phyloP scores from a whole-genome alignment of 2,888 invertebrate species.

The Bellardia bayeri region DNA sequence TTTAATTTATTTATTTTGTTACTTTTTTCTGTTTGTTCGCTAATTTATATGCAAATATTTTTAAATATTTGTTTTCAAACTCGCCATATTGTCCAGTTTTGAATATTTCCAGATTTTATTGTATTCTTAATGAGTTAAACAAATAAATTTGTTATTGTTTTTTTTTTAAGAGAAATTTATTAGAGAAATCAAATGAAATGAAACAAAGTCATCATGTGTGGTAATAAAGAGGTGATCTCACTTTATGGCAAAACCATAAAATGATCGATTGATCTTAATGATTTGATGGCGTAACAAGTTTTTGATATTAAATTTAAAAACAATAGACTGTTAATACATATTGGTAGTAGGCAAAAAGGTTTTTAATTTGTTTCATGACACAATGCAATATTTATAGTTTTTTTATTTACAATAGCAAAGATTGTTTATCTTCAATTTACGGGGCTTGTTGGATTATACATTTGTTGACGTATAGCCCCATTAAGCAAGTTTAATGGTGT shows the following conservation, averaged over 20 bases:
- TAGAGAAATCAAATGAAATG: neutral
- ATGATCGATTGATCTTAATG: conserved; percentile 27
- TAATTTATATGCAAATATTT: conserved; percentile 59
- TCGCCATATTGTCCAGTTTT: conserved; percentile 6
- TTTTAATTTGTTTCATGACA: too few species aligned
- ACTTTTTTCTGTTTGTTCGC: neutral
- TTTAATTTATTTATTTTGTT: conserved; percentile 6
- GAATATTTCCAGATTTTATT: conserved; percentile 15
- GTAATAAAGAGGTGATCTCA: conserved; percentile 40
- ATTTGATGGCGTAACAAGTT: conserved; percentile 29
- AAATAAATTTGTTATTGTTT: conserved; percentile 17
- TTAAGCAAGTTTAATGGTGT: too few species aligned
- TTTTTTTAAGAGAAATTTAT: conserved; percentile 35
- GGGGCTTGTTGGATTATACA: too few species aligned
- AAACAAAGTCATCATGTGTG: conserved; percentile 15
- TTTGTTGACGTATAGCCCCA: too few species aligned
- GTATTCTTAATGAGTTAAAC: conserved; percentile 56
- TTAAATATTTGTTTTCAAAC: conserved; percentile 15
- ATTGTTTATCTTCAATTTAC: too few species aligned
- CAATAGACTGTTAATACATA: neutral
- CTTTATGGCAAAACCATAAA: neutral
- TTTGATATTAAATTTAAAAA: neutral
- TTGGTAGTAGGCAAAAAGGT: neutral
- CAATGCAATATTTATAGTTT: too few species aligned
- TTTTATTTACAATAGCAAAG: too few species aligned